Percentiles rank a stretch among this genome's conserved stretches.
Evolutionary conservation across 2,113 vertebrate genomes (phyloP).

Genomic region (Hemichromis elongatus): DNA sequence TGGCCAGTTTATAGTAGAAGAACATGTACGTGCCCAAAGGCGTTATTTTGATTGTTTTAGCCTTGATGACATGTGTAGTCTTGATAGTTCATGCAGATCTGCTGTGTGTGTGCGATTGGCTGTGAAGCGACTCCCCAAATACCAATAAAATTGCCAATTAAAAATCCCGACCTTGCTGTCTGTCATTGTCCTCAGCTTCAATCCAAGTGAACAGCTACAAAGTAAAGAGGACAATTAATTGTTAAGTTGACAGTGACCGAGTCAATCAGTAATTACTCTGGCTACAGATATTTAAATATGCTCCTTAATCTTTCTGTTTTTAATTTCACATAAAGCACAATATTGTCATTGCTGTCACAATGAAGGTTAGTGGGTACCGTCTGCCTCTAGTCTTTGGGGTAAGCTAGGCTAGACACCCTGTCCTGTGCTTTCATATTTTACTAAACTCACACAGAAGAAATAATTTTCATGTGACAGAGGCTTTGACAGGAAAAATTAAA

Average conservation of each 20-base stretch:
- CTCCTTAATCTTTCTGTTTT: background rate
- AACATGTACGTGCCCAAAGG: background rate
- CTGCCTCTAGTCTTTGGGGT: background rate
- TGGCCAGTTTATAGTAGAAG: background rate
- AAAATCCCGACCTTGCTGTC: background rate
- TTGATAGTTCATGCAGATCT: background rate
- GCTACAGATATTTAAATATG: background rate
- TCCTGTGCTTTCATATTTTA: background rate
- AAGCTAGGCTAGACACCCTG: background rate
- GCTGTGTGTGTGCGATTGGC: background rate
- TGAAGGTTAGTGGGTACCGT: background rate
- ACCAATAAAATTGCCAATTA: constrained; percentile 11
- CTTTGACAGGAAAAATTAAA: background rate
- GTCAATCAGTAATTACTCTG: background rate
- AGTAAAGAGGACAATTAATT: background rate
- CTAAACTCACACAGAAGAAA: background rate
- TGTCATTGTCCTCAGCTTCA: background rate
- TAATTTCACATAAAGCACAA: background rate
- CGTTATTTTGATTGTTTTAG: background rate
- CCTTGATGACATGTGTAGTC: background rate
- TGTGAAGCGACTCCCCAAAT: constrained; percentile 1
- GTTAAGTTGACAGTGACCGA: background rate
- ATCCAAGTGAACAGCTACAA: background rate
- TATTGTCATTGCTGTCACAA: background rate
- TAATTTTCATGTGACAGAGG: background rate